Evolutionary conservation across 1,140 invertebrate species (phyloP), one percentile per base, ranked within the genome.

Genomic region (Sinella curviseta): DNA sequence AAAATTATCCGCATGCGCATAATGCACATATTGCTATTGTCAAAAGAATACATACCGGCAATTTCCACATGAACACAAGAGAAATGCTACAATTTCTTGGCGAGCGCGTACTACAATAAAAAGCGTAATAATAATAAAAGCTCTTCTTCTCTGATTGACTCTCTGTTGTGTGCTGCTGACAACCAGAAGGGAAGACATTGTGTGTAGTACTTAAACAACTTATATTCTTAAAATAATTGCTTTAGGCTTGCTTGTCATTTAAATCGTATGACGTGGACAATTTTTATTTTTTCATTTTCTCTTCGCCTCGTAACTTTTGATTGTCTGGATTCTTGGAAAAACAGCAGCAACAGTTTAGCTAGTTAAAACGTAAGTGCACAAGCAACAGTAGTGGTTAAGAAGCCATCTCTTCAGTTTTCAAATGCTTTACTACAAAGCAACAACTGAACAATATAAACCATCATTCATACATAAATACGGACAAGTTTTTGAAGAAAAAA

Each of bases 321-420:
- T 60, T 60, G 57, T 60, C 57, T 60, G 24, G 24, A 60, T 60
- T 60, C 57, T 60, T 60, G 57, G 57, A 60, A 60, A n/a, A 60
- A 60, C 57, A 60, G 57, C 57, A 60, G 57, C 57, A 60, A 26
- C 8, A n/a, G 14, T 60, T 48, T 48, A 48, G 39, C 39, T 48
- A 48, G 20, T 12, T 48, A 12, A 48, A 48, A 48, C 20, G 39
- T n/a, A n/a, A n/a, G 20, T 48, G 20, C 39, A 48, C 39, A 48
- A 48, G n/a, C n/a, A n/a, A n/a, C n/a, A n/a, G n/a, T n/a, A n/a
- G n/a, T n/a, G n/a, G n/a, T n/a, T n/a, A 8, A 48, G 39, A 48
- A 48, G 20, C 39, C 39, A 48, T 48, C 8, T 48, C 39, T 48
- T 48, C 8, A n/a, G n/a, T n/a, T n/a, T n/a, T n/a, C n/a, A n/a